Conservation (phyloP, 2,113 vertebrate species). For the Nestor notabilis region DNA sequence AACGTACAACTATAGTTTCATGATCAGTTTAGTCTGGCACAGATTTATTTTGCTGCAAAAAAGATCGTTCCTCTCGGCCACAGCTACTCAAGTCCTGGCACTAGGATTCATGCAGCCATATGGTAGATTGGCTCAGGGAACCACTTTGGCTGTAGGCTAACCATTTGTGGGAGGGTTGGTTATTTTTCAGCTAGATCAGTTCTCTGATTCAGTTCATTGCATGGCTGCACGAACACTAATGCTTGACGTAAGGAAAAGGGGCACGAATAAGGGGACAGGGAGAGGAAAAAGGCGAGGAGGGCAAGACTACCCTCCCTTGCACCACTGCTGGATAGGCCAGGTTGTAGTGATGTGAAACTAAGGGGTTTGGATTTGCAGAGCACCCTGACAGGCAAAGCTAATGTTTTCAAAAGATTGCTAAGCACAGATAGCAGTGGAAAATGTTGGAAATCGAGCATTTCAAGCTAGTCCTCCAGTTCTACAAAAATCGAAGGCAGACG, state of each 20-base stretch:
- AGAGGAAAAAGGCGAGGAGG: background rate
- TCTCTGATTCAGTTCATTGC: background rate
- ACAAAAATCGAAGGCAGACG: background rate
- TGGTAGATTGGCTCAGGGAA: background rate
- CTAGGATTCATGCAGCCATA: background rate
- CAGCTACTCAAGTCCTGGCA: background rate
- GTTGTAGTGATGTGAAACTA: background rate
- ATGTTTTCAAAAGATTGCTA: background rate
- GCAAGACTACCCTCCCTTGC: background rate
- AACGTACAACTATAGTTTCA: background rate
- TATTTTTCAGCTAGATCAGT: background rate
- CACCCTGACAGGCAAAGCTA: background rate
- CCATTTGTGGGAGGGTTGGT: background rate
- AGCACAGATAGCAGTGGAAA: background rate
- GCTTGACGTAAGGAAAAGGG: background rate
- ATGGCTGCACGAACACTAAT: fast-evolving
- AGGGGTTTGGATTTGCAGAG: background rate
- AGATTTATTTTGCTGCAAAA: background rate
- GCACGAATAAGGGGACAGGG: fast-evolving
- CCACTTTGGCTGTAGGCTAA: background rate
- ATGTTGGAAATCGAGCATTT: background rate
- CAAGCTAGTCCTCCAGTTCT: background rate
- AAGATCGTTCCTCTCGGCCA: background rate
- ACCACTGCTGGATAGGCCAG: background rate
- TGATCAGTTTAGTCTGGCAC: background rate